Conservation (phyloP, 2,113 vertebrate species). For the Atractosteus spatula region DNA sequence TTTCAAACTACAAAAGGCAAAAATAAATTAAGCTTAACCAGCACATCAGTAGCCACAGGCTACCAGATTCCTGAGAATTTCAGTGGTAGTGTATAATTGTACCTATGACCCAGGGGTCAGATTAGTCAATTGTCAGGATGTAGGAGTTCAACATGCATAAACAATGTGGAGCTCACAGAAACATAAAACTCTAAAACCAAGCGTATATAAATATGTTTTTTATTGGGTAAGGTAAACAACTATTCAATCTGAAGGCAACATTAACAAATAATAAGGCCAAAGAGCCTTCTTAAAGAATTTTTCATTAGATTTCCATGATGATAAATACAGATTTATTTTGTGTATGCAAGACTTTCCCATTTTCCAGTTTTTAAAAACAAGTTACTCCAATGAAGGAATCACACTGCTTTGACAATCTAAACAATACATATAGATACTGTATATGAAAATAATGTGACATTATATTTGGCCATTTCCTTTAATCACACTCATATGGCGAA, state of each 20-base stretch:
- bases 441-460: too few relatives aligned
- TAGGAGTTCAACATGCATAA: not conserved
- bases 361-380: too few relatives aligned
- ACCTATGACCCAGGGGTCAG: not conserved
- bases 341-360: too few relatives aligned
- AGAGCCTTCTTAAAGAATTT: too few relatives aligned
- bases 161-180: not conserved
- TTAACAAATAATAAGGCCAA: not conserved
- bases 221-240: not conserved
- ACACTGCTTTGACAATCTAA: too few relatives aligned
- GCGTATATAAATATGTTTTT: too few relatives aligned
- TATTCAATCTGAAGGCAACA: not conserved
- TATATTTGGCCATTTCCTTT: too few relatives aligned
- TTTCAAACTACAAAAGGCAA: not conserved
- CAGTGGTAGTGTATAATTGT: not conserved
- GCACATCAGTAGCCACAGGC: not conserved
- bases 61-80: constrained; percentile 1
- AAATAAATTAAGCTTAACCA: not conserved
- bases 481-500: too few relatives aligned
- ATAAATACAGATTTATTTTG: too few relatives aligned
- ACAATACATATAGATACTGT: too few relatives aligned
- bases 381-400: too few relatives aligned
- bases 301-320: too few relatives aligned
- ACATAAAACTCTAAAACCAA: not conserved
- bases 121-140: constrained; percentile 6